Conservation (phyloP, 2,888 invertebrate genomes). For the Ochropleura leucogaster region DNA sequence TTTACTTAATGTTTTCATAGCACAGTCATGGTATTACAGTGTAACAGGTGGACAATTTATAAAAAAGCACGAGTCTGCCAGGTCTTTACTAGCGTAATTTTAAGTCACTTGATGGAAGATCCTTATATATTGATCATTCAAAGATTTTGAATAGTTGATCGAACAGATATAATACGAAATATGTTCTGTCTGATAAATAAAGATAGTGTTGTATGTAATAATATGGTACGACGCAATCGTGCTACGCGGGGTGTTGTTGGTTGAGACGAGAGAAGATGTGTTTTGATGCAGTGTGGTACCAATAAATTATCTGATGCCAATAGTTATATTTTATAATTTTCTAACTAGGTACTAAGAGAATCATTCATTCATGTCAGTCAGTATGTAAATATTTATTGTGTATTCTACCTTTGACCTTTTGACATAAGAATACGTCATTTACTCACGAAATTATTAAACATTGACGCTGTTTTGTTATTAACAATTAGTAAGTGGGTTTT, state of each 20-base stretch:
- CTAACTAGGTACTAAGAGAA: too few species aligned
- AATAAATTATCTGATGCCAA: not conserved
- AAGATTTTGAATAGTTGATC: not conserved
- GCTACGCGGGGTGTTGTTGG: not conserved
- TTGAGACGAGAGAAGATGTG: not conserved
- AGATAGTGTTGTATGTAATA: not conserved
- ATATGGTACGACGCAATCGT: not conserved
- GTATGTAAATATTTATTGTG: not conserved
- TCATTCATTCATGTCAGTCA: not conserved
- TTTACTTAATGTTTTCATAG: too few species aligned
- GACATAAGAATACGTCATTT: slow-evolving; percentile 11
- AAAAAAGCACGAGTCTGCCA: not conserved
- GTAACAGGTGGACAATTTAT: too few species aligned
- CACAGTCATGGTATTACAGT: too few species aligned
- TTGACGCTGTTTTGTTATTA: slow-evolving; percentile 28
- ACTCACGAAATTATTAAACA: not conserved
- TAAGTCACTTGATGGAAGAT: not conserved
- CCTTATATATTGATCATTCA: not conserved
- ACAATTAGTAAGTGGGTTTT: slow-evolving; percentile 7
- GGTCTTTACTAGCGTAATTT: not conserved
- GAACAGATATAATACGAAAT: not conserved
- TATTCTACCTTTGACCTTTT: too few species aligned
- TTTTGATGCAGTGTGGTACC: not conserved
- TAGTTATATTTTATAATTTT: too few species aligned
- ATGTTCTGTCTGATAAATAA: not conserved